A percentile compares a stretch with the other conserved stretches of the same genome.
phyloP scores from a whole-genome alignment of 92 coral and sea anemone genomes.

The Epizoanthus scotinus region DNA sequence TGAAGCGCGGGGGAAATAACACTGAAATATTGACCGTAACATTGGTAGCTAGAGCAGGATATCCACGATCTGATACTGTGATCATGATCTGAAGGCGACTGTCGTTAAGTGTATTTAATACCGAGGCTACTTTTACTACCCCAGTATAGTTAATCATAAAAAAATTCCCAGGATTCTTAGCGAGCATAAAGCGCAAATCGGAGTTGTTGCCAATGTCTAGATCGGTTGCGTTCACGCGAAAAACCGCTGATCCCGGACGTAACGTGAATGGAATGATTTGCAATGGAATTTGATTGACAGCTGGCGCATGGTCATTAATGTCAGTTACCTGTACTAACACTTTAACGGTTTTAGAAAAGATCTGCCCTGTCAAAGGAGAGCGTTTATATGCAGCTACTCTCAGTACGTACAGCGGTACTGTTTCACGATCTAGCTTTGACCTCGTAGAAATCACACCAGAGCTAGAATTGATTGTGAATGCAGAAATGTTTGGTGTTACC shows the following conservation, averaged over 20 bases:
- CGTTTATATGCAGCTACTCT: conserved; percentile 31
- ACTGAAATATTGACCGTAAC: conserved; percentile 46
- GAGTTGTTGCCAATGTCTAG: conserved; percentile 47
- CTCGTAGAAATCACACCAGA: conserved; percentile 34
- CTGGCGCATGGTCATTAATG: conserved; percentile 45
- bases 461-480: conserved; percentile 25
- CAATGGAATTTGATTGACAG: conserved; percentile 25
- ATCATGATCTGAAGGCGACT: conserved; percentile 22
- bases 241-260: conserved; percentile 23
- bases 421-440: conserved; percentile 40
- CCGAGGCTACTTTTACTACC: conserved; percentile 29
- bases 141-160: conserved; percentile 44
- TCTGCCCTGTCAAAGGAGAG: conserved; percentile 52
- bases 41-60: conserved; percentile 30
- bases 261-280: conserved; percentile 46
- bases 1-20: conserved; percentile 26
- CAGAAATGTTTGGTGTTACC: background rate
- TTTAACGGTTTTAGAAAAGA: conserved; percentile 28
- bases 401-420: conserved; percentile 16
- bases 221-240: conserved; percentile 50
- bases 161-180: conserved; percentile 18
- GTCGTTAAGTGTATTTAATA: conserved; percentile 32
- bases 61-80: conserved; percentile 46
- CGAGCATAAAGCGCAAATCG: conserved; percentile 11
- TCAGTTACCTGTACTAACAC: conserved; percentile 39